phyloP scores from a whole-genome alignment of 1,140 invertebrate genomes.

The Episyrphus balteatus region DNA sequence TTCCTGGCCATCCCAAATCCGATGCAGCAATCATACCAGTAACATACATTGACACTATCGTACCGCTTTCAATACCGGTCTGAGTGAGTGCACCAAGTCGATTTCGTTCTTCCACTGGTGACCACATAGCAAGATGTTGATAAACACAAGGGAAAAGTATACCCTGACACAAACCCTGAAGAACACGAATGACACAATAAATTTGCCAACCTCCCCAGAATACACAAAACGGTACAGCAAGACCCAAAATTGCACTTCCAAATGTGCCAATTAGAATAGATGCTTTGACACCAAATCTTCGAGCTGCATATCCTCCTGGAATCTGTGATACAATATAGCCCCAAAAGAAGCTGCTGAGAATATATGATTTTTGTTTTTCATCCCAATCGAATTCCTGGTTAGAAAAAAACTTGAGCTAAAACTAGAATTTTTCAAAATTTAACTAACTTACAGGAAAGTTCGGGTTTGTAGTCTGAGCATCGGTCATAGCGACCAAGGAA shows the following conservation, averaged over 20 bases:
- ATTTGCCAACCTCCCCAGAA: conserved; percentile 43
- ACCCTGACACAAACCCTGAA: conserved; percentile 65
- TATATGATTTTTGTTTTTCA: conserved; percentile 13
- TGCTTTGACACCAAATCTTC: conserved; percentile 49
- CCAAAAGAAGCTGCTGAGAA: conserved; percentile 57
- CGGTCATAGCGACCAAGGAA: conserved; percentile 41
- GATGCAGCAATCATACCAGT: conserved; percentile 48
- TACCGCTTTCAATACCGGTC: conserved; percentile 54
- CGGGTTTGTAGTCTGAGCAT: conserved; percentile 18
- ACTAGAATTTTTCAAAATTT: not conserved
- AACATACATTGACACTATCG: conserved; percentile 50
- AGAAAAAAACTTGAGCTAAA: no score
- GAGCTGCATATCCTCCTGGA: conserved; percentile 51
- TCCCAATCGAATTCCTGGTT: not conserved
- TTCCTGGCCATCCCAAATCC: conserved; percentile 53
- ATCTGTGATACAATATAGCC: conserved; percentile 40
- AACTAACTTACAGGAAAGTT: conserved; percentile 23
- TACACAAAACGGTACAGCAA: conserved; percentile 33
- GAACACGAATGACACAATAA: conserved; percentile 43
- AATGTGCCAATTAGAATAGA: conserved; percentile 23
- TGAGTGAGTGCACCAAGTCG: conserved; percentile 44
- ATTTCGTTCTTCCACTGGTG: conserved; percentile 43
- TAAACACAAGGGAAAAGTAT: conserved; percentile 64
- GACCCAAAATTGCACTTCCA: conserved; percentile 36
- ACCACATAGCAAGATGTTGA: conserved; percentile 64